Conservation (phyloP, 2,113 vertebrate genomes). For the Plotosus lineatus region DNA sequence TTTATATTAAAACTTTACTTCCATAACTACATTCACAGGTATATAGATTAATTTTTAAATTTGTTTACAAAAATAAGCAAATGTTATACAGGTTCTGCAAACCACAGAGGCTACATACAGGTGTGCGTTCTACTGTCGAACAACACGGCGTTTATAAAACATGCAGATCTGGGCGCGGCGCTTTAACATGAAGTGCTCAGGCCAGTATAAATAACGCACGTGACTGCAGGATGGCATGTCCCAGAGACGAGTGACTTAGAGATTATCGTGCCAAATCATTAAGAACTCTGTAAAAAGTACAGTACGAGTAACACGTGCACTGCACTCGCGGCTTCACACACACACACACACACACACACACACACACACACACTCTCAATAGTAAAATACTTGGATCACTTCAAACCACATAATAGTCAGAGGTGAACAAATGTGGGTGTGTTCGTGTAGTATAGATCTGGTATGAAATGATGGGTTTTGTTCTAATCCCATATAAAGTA, state of each 20-base stretch:
- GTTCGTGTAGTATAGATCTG: not conserved
- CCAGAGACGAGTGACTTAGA: slow-evolving; percentile 74
- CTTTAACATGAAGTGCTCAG: slow-evolving; percentile 84
- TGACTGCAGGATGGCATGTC: slow-evolving; percentile 80
- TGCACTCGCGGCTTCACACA: slow-evolving; percentile 65
- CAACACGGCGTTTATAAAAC: slow-evolving; percentile 82
- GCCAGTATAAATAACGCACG: slow-evolving; percentile 83
- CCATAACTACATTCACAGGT: slow-evolving; percentile 56
- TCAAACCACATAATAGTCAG: slow-evolving; percentile 31
- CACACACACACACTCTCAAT: slow-evolving; percentile 6
- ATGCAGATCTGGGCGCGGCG: slow-evolving; percentile 82
- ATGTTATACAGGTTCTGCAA: slow-evolving; percentile 53
- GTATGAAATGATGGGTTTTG: not conserved
- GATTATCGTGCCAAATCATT: slow-evolving; percentile 53
- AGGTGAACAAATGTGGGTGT: slow-evolving; percentile 1
- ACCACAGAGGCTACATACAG: slow-evolving; percentile 74
- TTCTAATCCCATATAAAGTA: not conserved
- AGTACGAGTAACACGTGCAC: slow-evolving; percentile 66
- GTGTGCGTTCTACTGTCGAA: slow-evolving; percentile 80
- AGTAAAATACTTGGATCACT: slow-evolving; percentile 37
- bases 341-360: slow-evolving; percentile 71
- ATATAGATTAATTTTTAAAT: slow-evolving; percentile 43
- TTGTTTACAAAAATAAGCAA: slow-evolving; percentile 57
- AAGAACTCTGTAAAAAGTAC: slow-evolving; percentile 70
- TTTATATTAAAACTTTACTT: slow-evolving; percentile 59